phyloP scores from a whole-genome alignment of 1,140 invertebrate genomes.

The Dryas iulia region DNA sequence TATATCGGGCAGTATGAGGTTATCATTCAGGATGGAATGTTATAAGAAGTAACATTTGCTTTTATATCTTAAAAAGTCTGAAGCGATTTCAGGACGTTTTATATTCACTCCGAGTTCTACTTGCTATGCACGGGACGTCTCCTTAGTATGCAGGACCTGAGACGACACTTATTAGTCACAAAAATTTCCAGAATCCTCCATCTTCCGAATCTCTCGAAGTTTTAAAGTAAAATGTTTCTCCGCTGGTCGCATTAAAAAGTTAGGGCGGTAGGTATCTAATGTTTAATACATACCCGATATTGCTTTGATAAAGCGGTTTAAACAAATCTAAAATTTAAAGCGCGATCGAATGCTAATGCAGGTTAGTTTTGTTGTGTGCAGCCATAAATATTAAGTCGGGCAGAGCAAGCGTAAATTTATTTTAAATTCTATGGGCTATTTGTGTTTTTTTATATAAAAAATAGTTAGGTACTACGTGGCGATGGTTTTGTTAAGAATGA shows the following conservation, averaged over 20 bases:
- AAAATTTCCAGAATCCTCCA: slow-evolving; percentile 67
- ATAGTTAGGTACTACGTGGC: background rate
- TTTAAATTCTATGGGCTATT: slow-evolving; percentile 2
- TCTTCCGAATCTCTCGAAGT: slow-evolving; percentile 55
- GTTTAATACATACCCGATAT: slow-evolving; percentile 77
- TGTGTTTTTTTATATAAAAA: background rate
- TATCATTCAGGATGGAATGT: slow-evolving; percentile 26
- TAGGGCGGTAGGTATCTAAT: slow-evolving; percentile 65
- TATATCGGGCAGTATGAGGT: slow-evolving; percentile 32
- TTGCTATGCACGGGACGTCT: slow-evolving; percentile 66
- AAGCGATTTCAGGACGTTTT: slow-evolving; percentile 57
- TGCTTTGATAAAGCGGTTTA: slow-evolving; percentile 77
- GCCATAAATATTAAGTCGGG: slow-evolving; percentile 67
- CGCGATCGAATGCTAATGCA: slow-evolving; percentile 72
- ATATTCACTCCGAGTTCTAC: slow-evolving; percentile 67
- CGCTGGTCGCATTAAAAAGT: slow-evolving; percentile 66
- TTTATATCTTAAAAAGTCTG: slow-evolving; percentile 47
- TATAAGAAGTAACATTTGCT: slow-evolving; percentile 39
- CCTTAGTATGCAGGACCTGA: slow-evolving; percentile 72
- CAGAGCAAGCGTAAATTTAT: slow-evolving; percentile 50
- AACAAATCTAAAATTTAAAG: slow-evolving; percentile 77
- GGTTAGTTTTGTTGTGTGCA: slow-evolving; percentile 59
- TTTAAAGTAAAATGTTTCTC: slow-evolving; percentile 58
- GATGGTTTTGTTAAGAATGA: slow-evolving; percentile 28
- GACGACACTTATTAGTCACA: slow-evolving; percentile 76